Evolutionary conservation across 2,113 vertebrate species (phyloP).

Genomic region (Synodontis membranacea): DNA sequence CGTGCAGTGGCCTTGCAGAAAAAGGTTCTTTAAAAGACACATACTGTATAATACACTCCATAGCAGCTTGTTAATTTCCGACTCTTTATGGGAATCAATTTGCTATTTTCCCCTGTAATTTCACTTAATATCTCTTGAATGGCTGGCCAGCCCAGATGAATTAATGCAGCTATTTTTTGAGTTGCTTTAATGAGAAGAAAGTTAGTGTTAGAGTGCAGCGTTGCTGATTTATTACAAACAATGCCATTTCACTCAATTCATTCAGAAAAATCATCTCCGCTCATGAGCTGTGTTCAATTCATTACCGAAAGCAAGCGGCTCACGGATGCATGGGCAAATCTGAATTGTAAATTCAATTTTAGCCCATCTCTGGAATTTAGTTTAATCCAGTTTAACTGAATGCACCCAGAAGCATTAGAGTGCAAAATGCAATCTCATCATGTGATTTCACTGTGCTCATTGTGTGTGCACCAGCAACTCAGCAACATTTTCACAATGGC

Average conservation of each 20-base stretch:
- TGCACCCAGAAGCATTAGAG: conserved; percentile 1
- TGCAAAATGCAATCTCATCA: conserved; percentile 29
- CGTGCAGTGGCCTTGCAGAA: not conserved
- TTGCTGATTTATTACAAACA: not conserved
- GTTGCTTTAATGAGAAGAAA: conserved; percentile 1
- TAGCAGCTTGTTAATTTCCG: not conserved
- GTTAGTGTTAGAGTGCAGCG: not conserved
- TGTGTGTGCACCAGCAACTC: conserved; percentile 2
- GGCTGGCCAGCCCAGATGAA: not conserved
- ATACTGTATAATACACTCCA: not conserved
- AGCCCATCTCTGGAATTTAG: conserved; percentile 29
- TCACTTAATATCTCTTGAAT: not conserved
- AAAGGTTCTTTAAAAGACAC: not conserved
- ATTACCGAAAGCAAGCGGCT: conserved; percentile 15
- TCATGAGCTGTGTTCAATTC: conserved; percentile 27
- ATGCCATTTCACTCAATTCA: conserved; percentile 2
- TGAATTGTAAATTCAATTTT: conserved; percentile 41
- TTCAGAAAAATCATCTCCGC: conserved; percentile 16
- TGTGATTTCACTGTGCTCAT: not conserved
- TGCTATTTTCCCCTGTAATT: not conserved
- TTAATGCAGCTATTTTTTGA: not conserved
- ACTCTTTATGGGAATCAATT: not conserved
- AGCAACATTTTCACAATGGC: conserved; percentile 27
- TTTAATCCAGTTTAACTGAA: conserved; percentile 33
- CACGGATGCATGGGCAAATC: not conserved